A percentile compares a stretch with the other conserved stretches of the same genome.
Conservation (phyloP, 2,888 invertebrate genomes). For the Lasioglossum oenotherae region DNA sequence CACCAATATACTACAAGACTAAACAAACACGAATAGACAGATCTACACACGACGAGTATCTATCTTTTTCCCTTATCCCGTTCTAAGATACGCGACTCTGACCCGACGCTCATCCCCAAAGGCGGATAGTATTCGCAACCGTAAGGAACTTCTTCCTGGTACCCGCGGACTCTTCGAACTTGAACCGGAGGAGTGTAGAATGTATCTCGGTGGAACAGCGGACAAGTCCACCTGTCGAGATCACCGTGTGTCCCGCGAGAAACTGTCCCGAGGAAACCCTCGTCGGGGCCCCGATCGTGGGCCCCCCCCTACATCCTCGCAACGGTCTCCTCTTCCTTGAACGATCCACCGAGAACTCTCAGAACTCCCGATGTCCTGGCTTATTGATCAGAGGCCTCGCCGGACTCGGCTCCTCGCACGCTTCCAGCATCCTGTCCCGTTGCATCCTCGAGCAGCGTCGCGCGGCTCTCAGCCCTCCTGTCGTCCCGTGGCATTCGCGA, state of each 20-base stretch:
- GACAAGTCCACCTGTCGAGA: conserved; percentile 5
- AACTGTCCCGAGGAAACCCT: conserved; percentile 57
- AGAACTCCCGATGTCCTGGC: conserved; percentile 52
- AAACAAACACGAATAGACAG: not conserved
- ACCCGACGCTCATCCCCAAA: not conserved
- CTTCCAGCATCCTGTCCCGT: conserved; percentile 51
- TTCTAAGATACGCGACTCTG: not conserved
- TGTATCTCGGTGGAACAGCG: not conserved
- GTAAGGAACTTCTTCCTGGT: not conserved
- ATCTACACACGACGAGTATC: conserved; percentile 1
- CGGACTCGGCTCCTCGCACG: conserved; percentile 55
- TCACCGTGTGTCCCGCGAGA: conserved; percentile 7
- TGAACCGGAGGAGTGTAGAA: not conserved
- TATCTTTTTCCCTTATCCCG: not conserved
- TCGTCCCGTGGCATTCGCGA: conserved; percentile 21
- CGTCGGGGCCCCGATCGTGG: conserved; percentile 71
- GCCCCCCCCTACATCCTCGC: conserved; percentile 73
- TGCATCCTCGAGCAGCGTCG: conserved; percentile 48
- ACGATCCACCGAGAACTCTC: conserved; percentile 48
- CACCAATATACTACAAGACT: conserved; percentile 1
- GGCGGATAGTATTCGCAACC: not conserved
- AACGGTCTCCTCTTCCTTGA: conserved; percentile 37
- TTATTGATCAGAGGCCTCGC: conserved; percentile 68
- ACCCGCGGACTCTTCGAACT: not conserved
- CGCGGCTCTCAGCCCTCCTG: conserved; percentile 11